These are phyloP conservation scores for Melanaphis sacchari DNA, from an alignment of 1,140 invertebrate species.

Conservation along the genomic window DNA sequence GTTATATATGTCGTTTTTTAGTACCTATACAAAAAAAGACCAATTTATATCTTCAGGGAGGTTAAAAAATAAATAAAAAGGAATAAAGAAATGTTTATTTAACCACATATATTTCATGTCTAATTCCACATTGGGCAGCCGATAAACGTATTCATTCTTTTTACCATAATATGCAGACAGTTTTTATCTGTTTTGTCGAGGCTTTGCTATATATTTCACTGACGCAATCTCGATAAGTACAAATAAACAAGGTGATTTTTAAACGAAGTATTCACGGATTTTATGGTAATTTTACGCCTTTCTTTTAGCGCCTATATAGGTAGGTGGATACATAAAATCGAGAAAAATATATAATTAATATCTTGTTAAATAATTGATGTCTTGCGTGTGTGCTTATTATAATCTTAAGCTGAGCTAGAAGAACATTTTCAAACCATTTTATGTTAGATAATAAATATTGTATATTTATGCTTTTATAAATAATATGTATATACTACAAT, in stretches of 20 bases:
- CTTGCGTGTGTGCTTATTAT: neutral
- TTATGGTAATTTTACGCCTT: neutral
- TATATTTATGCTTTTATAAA: neutral
- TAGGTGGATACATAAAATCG: neutral
- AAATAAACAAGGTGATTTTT: constrained; percentile 17
- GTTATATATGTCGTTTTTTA: constrained; percentile 2
- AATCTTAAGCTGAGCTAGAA: neutral
- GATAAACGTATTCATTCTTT: constrained; percentile 42
- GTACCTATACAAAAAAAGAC: constrained; percentile 6
- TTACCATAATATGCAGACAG: neutral
- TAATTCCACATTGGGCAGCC: constrained; percentile 30
- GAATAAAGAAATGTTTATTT: constrained; percentile 36
- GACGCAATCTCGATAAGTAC: constrained; percentile 4
- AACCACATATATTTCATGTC: constrained; percentile 42
- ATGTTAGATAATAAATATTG: neutral
- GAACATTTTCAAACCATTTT: neutral
- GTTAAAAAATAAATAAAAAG: constrained; percentile 24
- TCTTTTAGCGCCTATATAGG: neutral
- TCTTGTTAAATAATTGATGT: neutral
- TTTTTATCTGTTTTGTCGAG: constrained; percentile 25
- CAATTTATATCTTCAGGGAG: constrained; percentile 34
- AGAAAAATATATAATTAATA: neutral
- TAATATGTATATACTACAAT: neutral
- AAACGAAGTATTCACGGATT: neutral
- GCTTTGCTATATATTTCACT: constrained; percentile 10